Conservation (phyloP, 2,888 invertebrate genomes). For the Galerucella pusilla region DNA sequence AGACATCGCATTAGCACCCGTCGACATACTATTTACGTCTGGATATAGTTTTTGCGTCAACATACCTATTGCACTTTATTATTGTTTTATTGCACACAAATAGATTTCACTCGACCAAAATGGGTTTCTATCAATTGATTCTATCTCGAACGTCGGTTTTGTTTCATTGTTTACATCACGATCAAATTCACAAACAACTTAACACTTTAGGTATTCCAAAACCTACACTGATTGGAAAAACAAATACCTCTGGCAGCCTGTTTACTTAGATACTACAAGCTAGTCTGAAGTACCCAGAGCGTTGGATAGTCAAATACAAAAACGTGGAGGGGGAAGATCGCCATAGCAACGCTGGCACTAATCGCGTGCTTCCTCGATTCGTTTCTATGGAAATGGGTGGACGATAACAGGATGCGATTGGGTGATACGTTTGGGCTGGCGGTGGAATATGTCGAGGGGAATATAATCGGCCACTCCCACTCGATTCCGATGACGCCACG, state of each 20-base stretch:
- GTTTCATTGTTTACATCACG: conserved; percentile 68
- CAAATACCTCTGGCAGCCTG: conserved; percentile 68
- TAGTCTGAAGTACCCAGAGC: conserved; percentile 67
- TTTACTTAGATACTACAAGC: conserved; percentile 68
- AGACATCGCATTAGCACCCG: conserved; percentile 75
- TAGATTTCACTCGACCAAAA: conserved; percentile 36
- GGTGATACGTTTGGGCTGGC: conserved; percentile 43
- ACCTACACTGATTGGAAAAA: conserved; percentile 70
- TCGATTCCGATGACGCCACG: conserved; percentile 46
- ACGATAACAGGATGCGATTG: conserved; percentile 51
- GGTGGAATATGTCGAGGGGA: conserved; percentile 43
- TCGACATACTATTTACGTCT: conserved; percentile 77
- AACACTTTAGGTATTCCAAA: conserved; percentile 67
- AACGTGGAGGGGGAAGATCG: conserved; percentile 59
- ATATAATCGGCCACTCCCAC: background rate
- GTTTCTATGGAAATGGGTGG: conserved; percentile 56
- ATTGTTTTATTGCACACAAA: conserved; percentile 44
- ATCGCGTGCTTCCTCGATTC: conserved; percentile 43
- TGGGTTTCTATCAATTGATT: conserved; percentile 57
- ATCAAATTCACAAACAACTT: conserved; percentile 66
- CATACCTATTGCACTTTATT: conserved; percentile 62
- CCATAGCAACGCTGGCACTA: conserved; percentile 57
- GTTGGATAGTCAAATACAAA: conserved; percentile 66
- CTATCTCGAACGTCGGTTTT: conserved; percentile 66
- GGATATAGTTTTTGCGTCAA: conserved; percentile 78